Evolutionary conservation across 2,888 invertebrate genomes (phyloP), one percentile per base, ranked within the genome.

Genomic region (Campoplex nolae): DNA sequence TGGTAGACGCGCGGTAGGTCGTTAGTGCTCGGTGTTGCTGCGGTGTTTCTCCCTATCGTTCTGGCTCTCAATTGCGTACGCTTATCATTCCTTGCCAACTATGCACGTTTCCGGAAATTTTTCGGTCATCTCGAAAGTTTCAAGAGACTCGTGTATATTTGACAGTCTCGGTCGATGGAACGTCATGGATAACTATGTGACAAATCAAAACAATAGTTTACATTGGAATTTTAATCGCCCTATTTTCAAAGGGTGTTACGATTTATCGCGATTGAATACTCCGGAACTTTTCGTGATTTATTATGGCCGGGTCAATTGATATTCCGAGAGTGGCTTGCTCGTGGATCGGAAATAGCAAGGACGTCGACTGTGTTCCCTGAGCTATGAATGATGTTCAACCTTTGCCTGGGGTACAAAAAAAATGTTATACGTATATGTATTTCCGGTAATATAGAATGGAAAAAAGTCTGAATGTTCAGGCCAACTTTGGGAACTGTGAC

Each of bases 321-420:
- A 81, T 77, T 65, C 80, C 32, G 28, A 32, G n/a, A 75, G 58
- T n/a, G 54, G 8, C 70, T 42, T 58, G 76, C 28, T 67, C 76
- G 32, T 11, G 13, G 68, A 75, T 82, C 81, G 90, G 89, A 88
- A 90, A 90, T 90, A 71, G 88, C 89, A 84, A 71, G 67, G 68
- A 87, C 85, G 90, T 88, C 90, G 91, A 93, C 93, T 91, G 92
- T 92, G 89, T 90, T 42, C 7, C 90, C 91, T 88, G 90, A 92
- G 92, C 91, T 92, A 92, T 91, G 91, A 93, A 93, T 90, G 42
- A 91, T 90, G 88, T 85, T 88, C 86, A 88, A 89, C 89, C 67
- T 58, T 71, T 32, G 45, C 18, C 89, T 90, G 38, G 58, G 76
- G 13, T 62, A 13, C 11, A 6, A 86, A 88, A 91, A 56, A 58